phyloP scores from a whole-genome alignment of 2,888 invertebrate genomes.

The Alloplasta piceator region DNA sequence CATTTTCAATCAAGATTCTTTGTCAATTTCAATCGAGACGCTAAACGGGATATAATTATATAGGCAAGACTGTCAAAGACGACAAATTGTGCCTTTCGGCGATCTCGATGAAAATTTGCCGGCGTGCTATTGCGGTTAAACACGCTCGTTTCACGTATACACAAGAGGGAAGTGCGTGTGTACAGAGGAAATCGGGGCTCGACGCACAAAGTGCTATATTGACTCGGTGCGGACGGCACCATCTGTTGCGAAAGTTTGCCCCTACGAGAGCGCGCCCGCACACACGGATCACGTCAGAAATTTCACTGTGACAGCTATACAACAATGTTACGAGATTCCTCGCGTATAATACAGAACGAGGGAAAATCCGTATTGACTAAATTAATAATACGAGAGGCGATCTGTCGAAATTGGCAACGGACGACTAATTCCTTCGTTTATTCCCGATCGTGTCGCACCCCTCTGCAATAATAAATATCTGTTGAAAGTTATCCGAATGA shows the following conservation, averaged over 20 bases:
- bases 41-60: conserved; percentile 10
- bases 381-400: conserved; percentile 80
- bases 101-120: conserved; percentile 38
- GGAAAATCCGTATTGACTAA: conserved; percentile 75
- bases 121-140: conserved; percentile 52
- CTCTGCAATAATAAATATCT: neutral
- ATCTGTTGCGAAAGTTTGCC: conserved; percentile 75
- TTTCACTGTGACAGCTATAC: conserved; percentile 54
- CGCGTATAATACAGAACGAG: conserved; percentile 13
- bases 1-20: too few relatives aligned
- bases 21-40: neutral
- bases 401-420: conserved; percentile 75
- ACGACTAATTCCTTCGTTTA: conserved; percentile 75
- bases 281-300: conserved; percentile 4
- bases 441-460: conserved; percentile 20
- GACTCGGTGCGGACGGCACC: conserved; percentile 77
- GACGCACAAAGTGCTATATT: conserved; percentile 77
- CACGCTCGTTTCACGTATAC: conserved; percentile 24
- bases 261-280: conserved; percentile 51
- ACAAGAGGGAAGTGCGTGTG: conserved; percentile 48
- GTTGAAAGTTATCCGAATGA: neutral
- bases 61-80: conserved; percentile 1
- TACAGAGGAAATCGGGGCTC: conserved; percentile 65
- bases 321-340: conserved; percentile 29
- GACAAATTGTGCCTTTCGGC: conserved; percentile 31